Evolutionary conservation across 2,888 invertebrate species (phyloP).

Genomic region (Lasioglossum malachurum): DNA sequence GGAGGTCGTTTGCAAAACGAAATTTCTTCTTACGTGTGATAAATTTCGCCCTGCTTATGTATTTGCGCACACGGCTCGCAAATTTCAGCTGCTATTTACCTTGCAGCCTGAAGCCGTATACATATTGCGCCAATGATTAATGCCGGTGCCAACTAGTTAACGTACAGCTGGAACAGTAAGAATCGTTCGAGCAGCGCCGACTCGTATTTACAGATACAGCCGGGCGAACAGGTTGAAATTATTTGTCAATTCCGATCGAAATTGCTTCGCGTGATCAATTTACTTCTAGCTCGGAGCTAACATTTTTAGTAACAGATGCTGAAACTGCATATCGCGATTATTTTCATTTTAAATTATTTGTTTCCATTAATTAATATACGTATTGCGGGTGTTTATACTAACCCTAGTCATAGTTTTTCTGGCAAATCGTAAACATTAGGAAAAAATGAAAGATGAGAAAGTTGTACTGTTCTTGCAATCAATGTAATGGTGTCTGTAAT

Average conservation of each 20-base stretch:
- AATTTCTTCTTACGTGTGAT: conserved; percentile 3
- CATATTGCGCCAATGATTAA: not conserved
- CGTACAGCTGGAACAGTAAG: not conserved
- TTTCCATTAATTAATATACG: too few species aligned
- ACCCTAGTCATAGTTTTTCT: too few species aligned
- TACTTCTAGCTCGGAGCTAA: not conserved
- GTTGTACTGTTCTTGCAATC: too few species aligned
- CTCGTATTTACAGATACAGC: not conserved
- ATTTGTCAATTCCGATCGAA: not conserved
- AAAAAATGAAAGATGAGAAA: too few species aligned
- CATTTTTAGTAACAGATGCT: not conserved
- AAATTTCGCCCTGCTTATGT: not conserved
- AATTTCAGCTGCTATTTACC: conserved; percentile 12
- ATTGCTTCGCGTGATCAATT: not conserved
- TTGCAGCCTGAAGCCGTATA: not conserved
- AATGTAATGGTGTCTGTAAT: too few species aligned
- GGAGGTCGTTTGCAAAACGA: not conserved
- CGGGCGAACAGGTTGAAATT: not conserved
- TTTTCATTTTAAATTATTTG: not conserved
- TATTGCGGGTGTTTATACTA: too few species aligned
- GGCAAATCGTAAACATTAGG: too few species aligned
- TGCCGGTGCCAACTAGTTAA: not conserved
- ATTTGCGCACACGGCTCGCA: not conserved
- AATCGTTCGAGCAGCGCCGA: not conserved
- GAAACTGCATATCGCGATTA: not conserved